Percentiles rank a stretch among this genome's conserved stretches.
Conservation (phyloP, 2,797 vertebrate genomes). For the Tamandua tetradactyla region DNA sequence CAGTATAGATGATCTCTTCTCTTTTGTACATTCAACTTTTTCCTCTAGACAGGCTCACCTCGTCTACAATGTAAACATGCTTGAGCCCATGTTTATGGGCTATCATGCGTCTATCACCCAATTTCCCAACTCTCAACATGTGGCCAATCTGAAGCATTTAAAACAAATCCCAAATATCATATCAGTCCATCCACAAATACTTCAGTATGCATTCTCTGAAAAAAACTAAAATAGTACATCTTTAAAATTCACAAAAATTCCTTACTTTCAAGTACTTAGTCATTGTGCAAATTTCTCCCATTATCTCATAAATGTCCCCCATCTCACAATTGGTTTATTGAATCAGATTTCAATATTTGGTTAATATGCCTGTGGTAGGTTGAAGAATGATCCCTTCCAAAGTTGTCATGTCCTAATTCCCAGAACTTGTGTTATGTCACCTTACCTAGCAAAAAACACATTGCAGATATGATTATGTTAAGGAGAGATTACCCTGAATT, state of each 20-base stretch:
- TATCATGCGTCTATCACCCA: too few relatives aligned
- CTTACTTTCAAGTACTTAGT: neutral
- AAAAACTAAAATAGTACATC: neutral
- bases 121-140: neutral
- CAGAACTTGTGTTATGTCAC: neutral
- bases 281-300: neutral
- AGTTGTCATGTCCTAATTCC: neutral
- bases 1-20: neutral
- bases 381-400: neutral
- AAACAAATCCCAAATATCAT: neutral
- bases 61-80: rapidly evolving
- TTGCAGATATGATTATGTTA: neutral
- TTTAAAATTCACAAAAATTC: neutral
- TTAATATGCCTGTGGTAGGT: neutral
- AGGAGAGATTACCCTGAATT: neutral
- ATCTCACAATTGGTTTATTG: neutral
- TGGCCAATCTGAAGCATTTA: neutral
- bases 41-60: neutral
- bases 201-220: neutral
- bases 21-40: neutral
- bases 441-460: neutral
- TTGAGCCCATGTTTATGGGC: too few relatives aligned
- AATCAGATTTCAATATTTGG: neutral
- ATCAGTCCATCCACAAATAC: neutral
- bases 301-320: neutral